Evolutionary conservation across 1,140 invertebrate species (phyloP), one percentile per base, ranked within the genome.

Genomic region (Hypothenemus hampei): DNA sequence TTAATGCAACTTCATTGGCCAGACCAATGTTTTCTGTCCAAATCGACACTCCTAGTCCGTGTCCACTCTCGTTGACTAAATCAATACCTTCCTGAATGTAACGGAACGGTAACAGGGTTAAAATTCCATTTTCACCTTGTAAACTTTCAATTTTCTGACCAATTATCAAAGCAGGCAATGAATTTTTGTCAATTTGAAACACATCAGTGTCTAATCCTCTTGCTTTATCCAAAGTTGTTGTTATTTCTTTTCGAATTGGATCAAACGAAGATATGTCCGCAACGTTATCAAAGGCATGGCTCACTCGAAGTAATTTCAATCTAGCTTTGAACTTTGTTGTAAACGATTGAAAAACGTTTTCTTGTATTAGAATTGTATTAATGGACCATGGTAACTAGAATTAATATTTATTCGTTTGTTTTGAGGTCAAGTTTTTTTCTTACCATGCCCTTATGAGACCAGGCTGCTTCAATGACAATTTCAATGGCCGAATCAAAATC

Each of bases 401-500:
- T 45, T 35, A 23, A 21, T 8, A 41, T 21, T 18, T 15, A 3
- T 43, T 21, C 22, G 23, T 43, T 43, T 11, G 13, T 11, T 1
- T 31, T 31, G 26, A 7, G 6, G 26, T 31, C 3, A 41, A 37
- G 45, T n/a, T 41, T 37, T 13, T 59, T 51, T n/a, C n/a, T n/a
- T 62, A 80, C 78, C 73, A 77, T 73, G 48, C 78, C 78, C 58
- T 76, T 73, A 64, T 77, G 76, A 48, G 74, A 76, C 72, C 75
- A 79, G 26, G 77, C 69, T 11, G 75, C 75, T 61, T 78, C 72
- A 10, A 81, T 69, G 3, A 79, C 67, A 21, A 70, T 71, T 56
- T 82, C 77, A 39, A 77, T 75, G 11, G 79, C 77, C 48, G 78
- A 80, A 71, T 81, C 78, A 23, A 81, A 53, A 69, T 83, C 81